Base-by-base conservation (phyloP, 1,140 invertebrate species). In the Pseudomyrmex concolor region DNA sequence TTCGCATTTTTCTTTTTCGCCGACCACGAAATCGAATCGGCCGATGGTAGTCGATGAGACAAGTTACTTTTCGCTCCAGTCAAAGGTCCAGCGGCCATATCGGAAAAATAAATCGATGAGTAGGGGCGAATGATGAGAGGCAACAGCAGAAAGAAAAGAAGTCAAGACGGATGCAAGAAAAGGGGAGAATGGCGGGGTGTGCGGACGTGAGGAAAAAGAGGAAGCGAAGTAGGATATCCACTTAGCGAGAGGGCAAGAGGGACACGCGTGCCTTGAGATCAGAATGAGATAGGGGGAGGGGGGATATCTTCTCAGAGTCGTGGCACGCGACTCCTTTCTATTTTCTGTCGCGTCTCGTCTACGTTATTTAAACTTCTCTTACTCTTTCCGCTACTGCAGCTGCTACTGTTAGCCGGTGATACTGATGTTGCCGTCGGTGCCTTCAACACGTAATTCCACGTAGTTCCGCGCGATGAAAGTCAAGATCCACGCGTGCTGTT, bases 171-270 rank as follows among this genome's bases (percentile, higher is more conserved):
- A 57, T 43, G 17, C 54, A n/a, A 15, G 25, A 45, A 55, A 2
- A 48, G 34, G 15, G 15, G 64, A 2, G 43, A 15, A 17, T 1
- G n/a, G 17, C 19, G 17, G 55, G 25, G 12, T 34, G 60, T 22
- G 59, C 34, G 57, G 51, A 64, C 59, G 78, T 82, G 62, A 57
- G 13, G 59, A 12, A 82, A 64, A 74, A 57, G 50, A 76, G 45
- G 50, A 55, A 77, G 50, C 50, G 62, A 51, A 51, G 72, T 77
- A 76, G 62, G 54, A 60, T 74, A 83, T 74, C 62, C 71, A 83
- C 80, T 87, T 73, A 86, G 82, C 81, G 50, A 64, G 85, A 84
- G 74, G 68, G 82, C 73, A 87, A 84, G 85, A 51, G 72, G 55
- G 63, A 72, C 50, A 78, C 80, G 80, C 67, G 85, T 86, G 72